Evolutionary conservation across 2,888 invertebrate genomes (phyloP), one percentile per base, ranked within the genome.

Genomic region (Nomada fucata): DNA sequence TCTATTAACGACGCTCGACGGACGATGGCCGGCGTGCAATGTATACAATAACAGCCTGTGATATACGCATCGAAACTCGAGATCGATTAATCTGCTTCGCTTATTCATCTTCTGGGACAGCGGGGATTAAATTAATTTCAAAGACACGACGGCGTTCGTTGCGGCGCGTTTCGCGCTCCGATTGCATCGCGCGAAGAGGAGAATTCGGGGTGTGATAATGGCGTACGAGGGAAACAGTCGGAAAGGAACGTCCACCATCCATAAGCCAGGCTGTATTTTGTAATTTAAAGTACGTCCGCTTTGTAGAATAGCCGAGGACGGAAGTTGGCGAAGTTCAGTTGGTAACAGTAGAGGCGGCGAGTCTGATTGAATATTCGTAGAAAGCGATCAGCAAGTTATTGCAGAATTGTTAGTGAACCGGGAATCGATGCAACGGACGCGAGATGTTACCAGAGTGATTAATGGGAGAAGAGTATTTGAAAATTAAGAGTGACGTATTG

Each of bases 1-100:
- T 81, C 75, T 69, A 85, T 83, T 86, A 86, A 82, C 79, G 72
- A 82, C 18, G 74, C 59, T 3, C n/a, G 36, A 36, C 61, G 44
- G 55, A 55, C 61, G 60, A 29, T 70, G 63, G 65, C 67, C 65
- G 81, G 69, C 72, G 47, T 13, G 72, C 26, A 15, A 69, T 61
- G 47, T 72, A 15, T 47, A 69, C 50, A 65, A 83, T 52, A 61
- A 26, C 64, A 18, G 4, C 0, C n/a, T 44, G 26, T 18, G 42
- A 52, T 60, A 20, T 53, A 64, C 59, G 72, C 42, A 36, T 15
- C 71, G 82, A 84, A 84, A 84, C 71, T 23, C 4, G 74, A 85
- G 82, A 71, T n/a, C 57, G 57, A 61, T 60, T 60, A 75, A 71
- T 79, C 60, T 29, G 2, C 11, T 26, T 26, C 59, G 42, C 63